Evolutionary conservation across 2,797 vertebrate species (phyloP).

Genomic region (Cossypha heuglini): DNA sequence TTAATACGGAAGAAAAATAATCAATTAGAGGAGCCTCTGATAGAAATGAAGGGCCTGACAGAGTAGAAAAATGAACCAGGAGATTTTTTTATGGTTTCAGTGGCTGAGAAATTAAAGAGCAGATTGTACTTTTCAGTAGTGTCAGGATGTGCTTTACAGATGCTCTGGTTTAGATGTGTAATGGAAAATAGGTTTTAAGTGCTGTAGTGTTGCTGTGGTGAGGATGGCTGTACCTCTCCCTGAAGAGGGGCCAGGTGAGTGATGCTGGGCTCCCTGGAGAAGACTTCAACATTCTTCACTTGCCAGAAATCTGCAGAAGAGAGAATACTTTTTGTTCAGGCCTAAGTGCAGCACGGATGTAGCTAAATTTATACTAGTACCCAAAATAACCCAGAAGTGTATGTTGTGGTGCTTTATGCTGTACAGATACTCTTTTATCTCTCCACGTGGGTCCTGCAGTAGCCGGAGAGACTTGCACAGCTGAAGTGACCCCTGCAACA

Average conservation of each 20-base stretch:
- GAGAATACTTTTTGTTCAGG: not conserved
- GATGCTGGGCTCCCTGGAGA: not conserved
- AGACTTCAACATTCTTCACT: not conserved
- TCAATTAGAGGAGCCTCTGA: not conserved
- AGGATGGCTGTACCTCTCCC: not conserved
- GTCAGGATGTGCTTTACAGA: not conserved
- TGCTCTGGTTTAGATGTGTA: not conserved
- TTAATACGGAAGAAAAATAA: not conserved
- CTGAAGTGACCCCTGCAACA: rapidly evolving
- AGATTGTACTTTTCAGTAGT: not conserved
- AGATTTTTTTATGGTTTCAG: not conserved
- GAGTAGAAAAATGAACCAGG: not conserved
- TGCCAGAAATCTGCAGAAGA: not conserved
- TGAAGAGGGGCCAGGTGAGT: not conserved
- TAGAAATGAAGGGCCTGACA: not conserved
- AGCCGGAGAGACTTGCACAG: not conserved
- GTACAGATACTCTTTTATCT: not conserved
- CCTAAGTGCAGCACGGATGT: not conserved
- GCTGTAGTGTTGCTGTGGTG: not conserved
- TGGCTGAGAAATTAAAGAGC: not conserved
- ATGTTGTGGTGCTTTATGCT: not conserved
- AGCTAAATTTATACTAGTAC: not conserved
- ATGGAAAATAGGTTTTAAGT: not conserved
- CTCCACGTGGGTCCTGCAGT: not conserved
- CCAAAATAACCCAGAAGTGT: not conserved